phyloP scores from a whole-genome alignment of 1,140 invertebrate genomes.

The Lasioglossum albipes region DNA sequence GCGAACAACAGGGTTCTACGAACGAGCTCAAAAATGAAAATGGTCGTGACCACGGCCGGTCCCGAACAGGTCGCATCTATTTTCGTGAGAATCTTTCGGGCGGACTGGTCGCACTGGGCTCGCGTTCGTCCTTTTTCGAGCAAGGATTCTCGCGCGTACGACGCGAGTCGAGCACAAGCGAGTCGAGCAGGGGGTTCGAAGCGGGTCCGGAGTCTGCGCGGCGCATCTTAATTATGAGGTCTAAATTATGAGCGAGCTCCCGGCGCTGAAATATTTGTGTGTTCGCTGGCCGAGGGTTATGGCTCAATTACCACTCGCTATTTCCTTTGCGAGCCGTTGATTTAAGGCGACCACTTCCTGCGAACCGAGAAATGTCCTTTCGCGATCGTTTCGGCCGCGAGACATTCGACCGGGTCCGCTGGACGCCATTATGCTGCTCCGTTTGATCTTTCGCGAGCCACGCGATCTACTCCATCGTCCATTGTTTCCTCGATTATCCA shows the following conservation, averaged over 20 bases:
- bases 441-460: conserved; percentile 16
- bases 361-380: conserved; percentile 42
- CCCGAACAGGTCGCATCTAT: conserved; percentile 14
- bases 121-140: conserved; percentile 45
- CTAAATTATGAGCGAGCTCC: conserved; percentile 72
- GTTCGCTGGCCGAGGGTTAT: conserved; percentile 72
- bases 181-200: conserved; percentile 34
- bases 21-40: neutral
- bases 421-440: conserved; percentile 13
- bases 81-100: conserved; percentile 32
- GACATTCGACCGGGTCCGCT: conserved; percentile 28
- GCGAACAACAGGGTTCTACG: neutral
- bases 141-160: conserved; percentile 46
- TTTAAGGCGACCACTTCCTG: conserved; percentile 70
- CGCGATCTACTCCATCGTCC: no score
- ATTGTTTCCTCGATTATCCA: no score
- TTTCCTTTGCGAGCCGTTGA: conserved; percentile 75
- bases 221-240: conserved; percentile 72
- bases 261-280: conserved; percentile 75
- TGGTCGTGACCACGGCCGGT: neutral
- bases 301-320: conserved; percentile 77
- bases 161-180: conserved; percentile 3
- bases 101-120: conserved; percentile 11
- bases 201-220: conserved; percentile 37
- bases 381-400: conserved; percentile 47